Percentiles rank a stretch among this genome's conserved stretches.
Conservation (phyloP, 1,140 invertebrate genomes). For the Lucilia sericata region DNA sequence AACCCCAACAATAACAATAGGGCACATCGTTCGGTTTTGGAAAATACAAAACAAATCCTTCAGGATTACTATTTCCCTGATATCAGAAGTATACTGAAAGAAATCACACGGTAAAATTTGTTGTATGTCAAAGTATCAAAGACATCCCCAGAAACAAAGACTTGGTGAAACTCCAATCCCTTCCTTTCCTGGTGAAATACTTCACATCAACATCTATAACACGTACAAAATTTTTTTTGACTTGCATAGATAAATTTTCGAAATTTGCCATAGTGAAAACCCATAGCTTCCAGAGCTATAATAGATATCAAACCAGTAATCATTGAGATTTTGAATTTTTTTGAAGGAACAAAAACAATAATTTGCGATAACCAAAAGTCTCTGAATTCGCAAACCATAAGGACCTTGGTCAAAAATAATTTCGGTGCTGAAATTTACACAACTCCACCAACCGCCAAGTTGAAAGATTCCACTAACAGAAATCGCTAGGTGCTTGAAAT, state of each 20-base stretch:
- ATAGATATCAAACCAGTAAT: constrained; percentile 44
- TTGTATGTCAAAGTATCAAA: constrained; percentile 32
- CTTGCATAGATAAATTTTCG: constrained; percentile 46
- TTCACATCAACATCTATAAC: constrained; percentile 43
- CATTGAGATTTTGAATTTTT: constrained; percentile 48
- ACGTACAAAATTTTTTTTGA: constrained; percentile 39
- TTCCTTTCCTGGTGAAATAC: constrained; percentile 10
- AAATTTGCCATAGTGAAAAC: constrained; percentile 43
- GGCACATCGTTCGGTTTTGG: constrained; percentile 45
- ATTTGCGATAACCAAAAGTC: not conserved
- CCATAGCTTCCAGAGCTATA: constrained; percentile 24
- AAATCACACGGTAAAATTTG: constrained; percentile 45
- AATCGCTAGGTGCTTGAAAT: constrained; percentile 47
- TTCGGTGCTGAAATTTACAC: too few species aligned
- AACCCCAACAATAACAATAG: constrained; percentile 41
- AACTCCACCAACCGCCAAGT: constrained; percentile 46
- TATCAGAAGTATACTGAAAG: constrained; percentile 36
- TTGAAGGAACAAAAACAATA: constrained; percentile 36
- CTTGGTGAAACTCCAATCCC: constrained; percentile 33
- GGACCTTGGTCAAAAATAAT: not conserved
- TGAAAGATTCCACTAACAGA: constrained; percentile 48
- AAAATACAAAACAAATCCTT: constrained; percentile 51
- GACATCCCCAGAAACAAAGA: constrained; percentile 11
- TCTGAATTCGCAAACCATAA: not conserved
- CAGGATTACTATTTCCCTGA: too few species aligned